Base-by-base conservation (phyloP, 2,888 invertebrate species). In the Cotesia congregata region DNA sequence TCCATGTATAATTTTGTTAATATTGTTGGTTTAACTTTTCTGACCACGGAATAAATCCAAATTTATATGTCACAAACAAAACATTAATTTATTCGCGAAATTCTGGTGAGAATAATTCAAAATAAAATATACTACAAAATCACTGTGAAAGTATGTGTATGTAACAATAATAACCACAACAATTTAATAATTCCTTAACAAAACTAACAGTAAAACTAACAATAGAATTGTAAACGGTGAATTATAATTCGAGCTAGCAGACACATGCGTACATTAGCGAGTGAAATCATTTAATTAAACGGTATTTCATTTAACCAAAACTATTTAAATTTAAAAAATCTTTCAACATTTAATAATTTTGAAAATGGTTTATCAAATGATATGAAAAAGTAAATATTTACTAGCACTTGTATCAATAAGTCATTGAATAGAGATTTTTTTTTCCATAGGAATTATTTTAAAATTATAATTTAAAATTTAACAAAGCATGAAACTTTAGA, bases 221-320 rank as follows among this genome's bases (percentile, higher is more conserved):
- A 68, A 41, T 40, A 3, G 68, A 68, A 68, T 68, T 68, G 41
- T 68, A 41, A 68, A 68, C 17, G 17, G 40, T 41, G 17, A 68
- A 41, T 68, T 68, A 41, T 40, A 41, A 40, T 15, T 15, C 20
- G 4, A 9, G 68, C 9, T 50, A 50, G 4, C 50, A 50, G 9
- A 7, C 50, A 50, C 4, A 50, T 4, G 7, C 50, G 12, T 12
- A 50, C 50, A 50, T 50, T 50, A 50, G 0, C 68, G 41, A 0
- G 39, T 7, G 38, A 38, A 41, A 68, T 41, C 50, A 68, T 68
- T 68, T 41, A 15, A 50, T 50, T 50, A 12, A 50, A 50, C 50
- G 50, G 3, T 50, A 50, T 50, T 50, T 50, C 50, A 50, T 50
- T 50, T 7, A 12, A 50, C 7, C 12, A 12, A 7, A 2, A 12